phyloP scores from a whole-genome alignment of 2,888 invertebrate species.

The Meliscaeva auricollis region DNA sequence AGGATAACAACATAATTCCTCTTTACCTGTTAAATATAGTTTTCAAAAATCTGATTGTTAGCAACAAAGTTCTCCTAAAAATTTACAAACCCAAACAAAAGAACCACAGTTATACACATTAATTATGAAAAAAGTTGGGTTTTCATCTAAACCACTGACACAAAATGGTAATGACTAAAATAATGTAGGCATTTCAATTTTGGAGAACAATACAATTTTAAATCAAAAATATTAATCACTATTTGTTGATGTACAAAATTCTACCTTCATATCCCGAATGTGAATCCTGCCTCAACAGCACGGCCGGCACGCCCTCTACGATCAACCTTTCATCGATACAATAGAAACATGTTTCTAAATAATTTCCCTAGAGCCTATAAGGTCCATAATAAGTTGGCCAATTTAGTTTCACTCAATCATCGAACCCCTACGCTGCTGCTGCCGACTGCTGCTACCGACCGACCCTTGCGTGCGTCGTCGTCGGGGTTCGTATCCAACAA shows the following conservation, averaged over 20 bases:
- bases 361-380: conserved; percentile 19
- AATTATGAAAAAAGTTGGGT: no score
- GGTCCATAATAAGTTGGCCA: conserved; percentile 11
- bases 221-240: not conserved
- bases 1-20: no score
- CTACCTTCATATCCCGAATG: not conserved
- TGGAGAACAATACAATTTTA: not conserved
- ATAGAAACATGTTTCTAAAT: conserved; percentile 11
- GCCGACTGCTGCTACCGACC: not conserved
- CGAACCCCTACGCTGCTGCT: not conserved
- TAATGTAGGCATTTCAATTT: not conserved
- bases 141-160: no score
- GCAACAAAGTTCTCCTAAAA: no score
- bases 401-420: conserved; percentile 27
- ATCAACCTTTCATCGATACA: not conserved
- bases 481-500: not conserved
- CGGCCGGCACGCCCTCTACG: not conserved
- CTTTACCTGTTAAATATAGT: no score
- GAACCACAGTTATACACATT: no score
- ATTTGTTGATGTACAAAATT: not conserved
- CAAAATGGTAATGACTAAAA: not conserved
- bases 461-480: no score
- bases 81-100: no score
- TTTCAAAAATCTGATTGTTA: no score
- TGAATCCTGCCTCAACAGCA: not conserved